These are phyloP conservation scores for Bucco capensis DNA, from an alignment of 2,113 vertebrate species.

Conservation along the genomic window DNA sequence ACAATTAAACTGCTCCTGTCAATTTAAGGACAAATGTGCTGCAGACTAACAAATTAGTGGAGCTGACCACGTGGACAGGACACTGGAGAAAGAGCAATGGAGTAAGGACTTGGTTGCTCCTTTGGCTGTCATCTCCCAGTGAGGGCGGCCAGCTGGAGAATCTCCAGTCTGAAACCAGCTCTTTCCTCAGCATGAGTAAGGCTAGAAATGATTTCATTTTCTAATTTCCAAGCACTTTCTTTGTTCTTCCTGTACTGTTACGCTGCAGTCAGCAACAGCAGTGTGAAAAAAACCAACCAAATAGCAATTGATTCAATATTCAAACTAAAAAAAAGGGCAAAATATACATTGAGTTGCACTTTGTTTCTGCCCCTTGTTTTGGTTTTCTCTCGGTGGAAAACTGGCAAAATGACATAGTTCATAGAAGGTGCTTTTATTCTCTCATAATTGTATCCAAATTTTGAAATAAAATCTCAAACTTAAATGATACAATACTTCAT, in stretches of 20 bases:
- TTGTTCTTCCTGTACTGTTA: neutral
- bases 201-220: neutral
- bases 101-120: neutral
- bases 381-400: neutral
- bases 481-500: neutral
- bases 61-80: fast-evolving
- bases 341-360: neutral
- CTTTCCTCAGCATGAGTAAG: neutral
- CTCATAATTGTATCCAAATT: neutral
- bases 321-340: neutral
- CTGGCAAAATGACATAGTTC: neutral
- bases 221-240: neutral
- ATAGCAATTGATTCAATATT: neutral
- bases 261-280: neutral
- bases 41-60: neutral
- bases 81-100: neutral
- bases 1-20: neutral
- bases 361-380: neutral
- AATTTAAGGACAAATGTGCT: neutral
- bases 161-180: neutral
- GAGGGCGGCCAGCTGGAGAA: neutral
- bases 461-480: neutral
- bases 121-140: neutral
- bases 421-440: neutral
- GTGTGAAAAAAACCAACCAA: neutral